A percentile compares a stretch with the other conserved stretches of the same genome.
These are phyloP conservation scores for Pavo muticus DNA, from an alignment of 2,113 vertebrate genomes.

Conservation along the genomic window DNA sequence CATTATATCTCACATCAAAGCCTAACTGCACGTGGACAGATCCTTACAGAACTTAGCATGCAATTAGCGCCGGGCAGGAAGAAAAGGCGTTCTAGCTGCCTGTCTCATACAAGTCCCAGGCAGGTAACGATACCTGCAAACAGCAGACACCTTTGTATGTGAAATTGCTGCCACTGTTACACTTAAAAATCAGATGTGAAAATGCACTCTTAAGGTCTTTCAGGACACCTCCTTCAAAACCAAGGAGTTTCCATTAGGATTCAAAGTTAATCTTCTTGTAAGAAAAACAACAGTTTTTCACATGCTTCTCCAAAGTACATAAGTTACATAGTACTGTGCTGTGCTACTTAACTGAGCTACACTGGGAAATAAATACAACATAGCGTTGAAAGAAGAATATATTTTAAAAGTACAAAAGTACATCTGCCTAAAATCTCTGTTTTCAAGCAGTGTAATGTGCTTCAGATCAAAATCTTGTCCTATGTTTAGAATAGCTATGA, in stretches of 20 bases:
- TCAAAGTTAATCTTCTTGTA: not conserved
- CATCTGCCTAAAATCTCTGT: not conserved
- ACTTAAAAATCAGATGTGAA: not conserved
- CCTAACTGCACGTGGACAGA: not conserved
- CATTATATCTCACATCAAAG: constrained; percentile 24
- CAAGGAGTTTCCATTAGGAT: not conserved
- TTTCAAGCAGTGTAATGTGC: not conserved
- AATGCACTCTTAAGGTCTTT: not conserved
- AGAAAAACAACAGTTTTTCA: not conserved
- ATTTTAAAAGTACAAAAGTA: not conserved
- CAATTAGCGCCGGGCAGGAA: not conserved
- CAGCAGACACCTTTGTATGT: not conserved
- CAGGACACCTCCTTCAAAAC: not conserved
- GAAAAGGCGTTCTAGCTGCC: not conserved
- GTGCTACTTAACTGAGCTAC: not conserved
- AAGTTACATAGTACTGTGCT: fast-evolving
- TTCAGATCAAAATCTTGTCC: not conserved
- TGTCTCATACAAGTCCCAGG: not conserved
- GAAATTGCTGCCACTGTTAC: not conserved
- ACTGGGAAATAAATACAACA: not conserved
- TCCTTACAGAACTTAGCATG: not conserved
- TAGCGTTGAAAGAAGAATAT: not conserved
- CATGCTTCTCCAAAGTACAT: not conserved
- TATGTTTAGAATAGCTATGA: not conserved
- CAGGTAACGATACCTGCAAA: not conserved